Percentiles rank a stretch among this genome's conserved stretches.
Evolutionary conservation across 2,797 vertebrate genomes (phyloP).

Genomic region (Dendrocincla fuliginosa): DNA sequence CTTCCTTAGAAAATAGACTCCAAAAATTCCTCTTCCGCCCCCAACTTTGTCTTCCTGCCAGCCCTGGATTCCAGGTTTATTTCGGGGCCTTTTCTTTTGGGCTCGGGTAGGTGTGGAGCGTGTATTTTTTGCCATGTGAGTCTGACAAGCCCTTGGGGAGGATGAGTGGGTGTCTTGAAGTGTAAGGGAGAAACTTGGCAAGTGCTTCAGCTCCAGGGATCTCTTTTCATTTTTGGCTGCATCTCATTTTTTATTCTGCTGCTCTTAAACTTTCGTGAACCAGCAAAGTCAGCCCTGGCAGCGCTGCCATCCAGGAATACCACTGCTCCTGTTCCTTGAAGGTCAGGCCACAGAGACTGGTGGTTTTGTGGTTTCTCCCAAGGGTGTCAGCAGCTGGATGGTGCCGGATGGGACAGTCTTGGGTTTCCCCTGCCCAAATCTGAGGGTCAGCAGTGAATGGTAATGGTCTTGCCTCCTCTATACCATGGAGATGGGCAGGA

Average conservation of each 20-base stretch:
- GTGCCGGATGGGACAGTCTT: background rate
- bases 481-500: background rate
- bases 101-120: conserved; percentile 27
- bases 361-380: background rate
- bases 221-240: conserved; percentile 52
- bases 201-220: conserved; percentile 31
- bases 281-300: background rate
- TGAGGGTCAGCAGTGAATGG: background rate
- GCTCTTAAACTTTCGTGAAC: conserved; percentile 26
- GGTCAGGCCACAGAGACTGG: background rate
- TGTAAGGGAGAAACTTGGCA: conserved; percentile 54
- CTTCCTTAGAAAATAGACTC: conserved; percentile 24
- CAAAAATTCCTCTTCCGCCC: conserved; percentile 26
- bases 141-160: conserved; percentile 67
- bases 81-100: conserved; percentile 62
- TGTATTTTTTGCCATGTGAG: conserved; percentile 64
- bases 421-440: background rate
- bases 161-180: conserved; percentile 61
- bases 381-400: background rate
- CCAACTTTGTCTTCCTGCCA: conserved; percentile 57
- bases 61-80: conserved; percentile 63
- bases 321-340: background rate
- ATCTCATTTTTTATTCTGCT: conserved; percentile 35
- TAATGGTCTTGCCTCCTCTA: background rate
- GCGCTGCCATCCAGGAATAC: background rate